Conservation (phyloP, 2,797 vertebrate genomes). For the Lindbergichthys nudifrons region DNA sequence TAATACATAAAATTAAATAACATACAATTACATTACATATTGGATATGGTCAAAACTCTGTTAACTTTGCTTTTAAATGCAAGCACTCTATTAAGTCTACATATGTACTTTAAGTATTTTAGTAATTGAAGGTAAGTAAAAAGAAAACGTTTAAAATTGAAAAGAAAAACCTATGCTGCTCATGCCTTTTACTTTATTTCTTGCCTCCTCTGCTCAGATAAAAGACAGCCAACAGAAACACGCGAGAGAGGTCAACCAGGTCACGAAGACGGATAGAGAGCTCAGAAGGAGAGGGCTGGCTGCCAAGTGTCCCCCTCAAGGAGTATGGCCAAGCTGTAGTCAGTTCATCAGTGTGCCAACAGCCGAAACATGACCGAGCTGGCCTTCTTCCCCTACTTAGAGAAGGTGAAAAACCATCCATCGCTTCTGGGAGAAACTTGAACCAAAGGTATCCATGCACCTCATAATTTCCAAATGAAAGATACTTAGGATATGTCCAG, state of each 20-base stretch:
- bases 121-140: background rate
- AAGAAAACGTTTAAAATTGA: background rate
- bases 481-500: background rate
- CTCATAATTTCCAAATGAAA: background rate
- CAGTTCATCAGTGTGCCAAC: constrained; percentile 65
- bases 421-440: constrained; percentile 82
- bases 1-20: too few species aligned
- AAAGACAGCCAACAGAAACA: constrained; percentile 29
- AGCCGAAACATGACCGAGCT: constrained; percentile 73
- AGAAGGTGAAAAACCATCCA: constrained; percentile 81
- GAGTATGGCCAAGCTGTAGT: constrained; percentile 76
- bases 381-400: constrained; percentile 80
- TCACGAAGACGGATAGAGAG: constrained; percentile 51
- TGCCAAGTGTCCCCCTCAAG: constrained; percentile 71
- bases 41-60: background rate
- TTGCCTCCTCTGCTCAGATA: constrained; percentile 30
- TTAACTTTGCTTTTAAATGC: background rate
- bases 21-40: background rate
- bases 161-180: background rate
- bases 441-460: constrained; percentile 48
- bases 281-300: constrained; percentile 32
- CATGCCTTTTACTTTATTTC: constrained; percentile 1
- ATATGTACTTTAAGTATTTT: background rate
- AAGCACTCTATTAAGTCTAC: background rate
- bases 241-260: constrained; percentile 39